Percentiles rank a stretch among this genome's conserved stretches.
Conservation (phyloP, 1,140 invertebrate species). For the Hyles vespertilio region DNA sequence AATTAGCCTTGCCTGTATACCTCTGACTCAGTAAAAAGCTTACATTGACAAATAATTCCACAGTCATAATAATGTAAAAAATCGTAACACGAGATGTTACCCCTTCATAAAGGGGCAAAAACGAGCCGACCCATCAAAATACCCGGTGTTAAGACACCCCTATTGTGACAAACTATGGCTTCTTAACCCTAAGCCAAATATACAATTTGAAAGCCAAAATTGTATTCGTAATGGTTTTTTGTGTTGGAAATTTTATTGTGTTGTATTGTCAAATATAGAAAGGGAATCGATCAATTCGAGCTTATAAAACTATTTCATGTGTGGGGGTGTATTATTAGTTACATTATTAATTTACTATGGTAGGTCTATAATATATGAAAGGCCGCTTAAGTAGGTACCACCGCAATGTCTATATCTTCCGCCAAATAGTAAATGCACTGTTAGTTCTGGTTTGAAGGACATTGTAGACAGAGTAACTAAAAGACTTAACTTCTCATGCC, state of each 20-base stretch:
- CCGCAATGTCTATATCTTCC: no score
- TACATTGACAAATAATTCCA: conserved; percentile 9
- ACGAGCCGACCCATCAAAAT: conserved; percentile 53
- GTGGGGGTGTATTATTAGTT: not conserved
- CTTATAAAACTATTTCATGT: conserved; percentile 10
- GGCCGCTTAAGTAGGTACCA: no score
- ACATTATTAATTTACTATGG: no score
- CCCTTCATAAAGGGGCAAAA: conserved; percentile 47
- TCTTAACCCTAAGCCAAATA: conserved; percentile 64
- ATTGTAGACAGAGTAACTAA: no score
- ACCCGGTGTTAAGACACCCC: conserved; percentile 62
- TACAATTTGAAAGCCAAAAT: conserved; percentile 59
- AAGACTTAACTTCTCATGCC: no score
- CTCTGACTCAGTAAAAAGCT: not conserved
- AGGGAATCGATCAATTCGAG: conserved; percentile 2
- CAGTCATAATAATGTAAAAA: conserved; percentile 24
- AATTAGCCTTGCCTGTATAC: no score
- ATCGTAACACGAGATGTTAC: conserved; percentile 32
- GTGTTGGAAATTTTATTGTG: conserved; percentile 22
- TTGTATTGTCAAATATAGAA: conserved; percentile 16
- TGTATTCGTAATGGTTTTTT: conserved; percentile 51
- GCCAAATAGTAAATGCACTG: no score
- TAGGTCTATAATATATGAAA: no score
- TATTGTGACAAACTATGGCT: conserved; percentile 58
- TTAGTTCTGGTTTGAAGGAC: no score